Base-by-base conservation (phyloP, 2,888 invertebrate species). In the Globia sparganii region DNA sequence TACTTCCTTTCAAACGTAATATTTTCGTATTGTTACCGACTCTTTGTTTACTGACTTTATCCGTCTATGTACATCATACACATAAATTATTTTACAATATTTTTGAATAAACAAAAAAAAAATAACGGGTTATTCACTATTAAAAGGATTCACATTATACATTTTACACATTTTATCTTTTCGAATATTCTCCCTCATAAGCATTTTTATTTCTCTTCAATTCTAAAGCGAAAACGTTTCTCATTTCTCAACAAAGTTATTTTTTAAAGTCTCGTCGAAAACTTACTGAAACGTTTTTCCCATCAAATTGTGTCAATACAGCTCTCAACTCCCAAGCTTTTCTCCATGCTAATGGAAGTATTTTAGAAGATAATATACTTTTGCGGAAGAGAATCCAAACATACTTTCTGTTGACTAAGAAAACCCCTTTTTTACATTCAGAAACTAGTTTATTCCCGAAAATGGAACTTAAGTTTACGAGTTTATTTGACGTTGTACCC, bases 271-370 rank as follows among this genome's bases (percentile, higher is more conserved):
- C 71, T 58, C 46, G 13, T 61, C 53, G 25, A 61, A 77, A 78
- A 75, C 59, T 62, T 64, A 59, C 49, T 62, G 34, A 74, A 82
- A 78, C 78, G 65, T 74, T 76, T 85, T 85, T 56, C 34, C 69
- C 69, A 75, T 75, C 69, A 77, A 81, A 82, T 82, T 78, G 69
- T 86, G 86, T 84, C 83, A 84, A 86, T 85, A 85, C 69, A 85
- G 74, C 40, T 58, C 49, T 43, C 34, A 84, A 72, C 65, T 81
- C 78, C 49, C 43, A 58, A 64, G 53, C 61, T 81, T 68, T 71
- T 61, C 72, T 66, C n/a, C 40, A 53, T 74, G 66, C 4, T 72
- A 70, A 76, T 74, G 59, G 73, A 72, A 72, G 75, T 73, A 37
- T 80, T 73, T 72, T 66, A 53, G 8, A 31, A 53, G 46, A 58